Percentiles rank a stretch among this genome's conserved stretches.
Evolutionary conservation across 2,113 vertebrate species (phyloP).

Genomic region (Chascanopsetta lugubris): DNA sequence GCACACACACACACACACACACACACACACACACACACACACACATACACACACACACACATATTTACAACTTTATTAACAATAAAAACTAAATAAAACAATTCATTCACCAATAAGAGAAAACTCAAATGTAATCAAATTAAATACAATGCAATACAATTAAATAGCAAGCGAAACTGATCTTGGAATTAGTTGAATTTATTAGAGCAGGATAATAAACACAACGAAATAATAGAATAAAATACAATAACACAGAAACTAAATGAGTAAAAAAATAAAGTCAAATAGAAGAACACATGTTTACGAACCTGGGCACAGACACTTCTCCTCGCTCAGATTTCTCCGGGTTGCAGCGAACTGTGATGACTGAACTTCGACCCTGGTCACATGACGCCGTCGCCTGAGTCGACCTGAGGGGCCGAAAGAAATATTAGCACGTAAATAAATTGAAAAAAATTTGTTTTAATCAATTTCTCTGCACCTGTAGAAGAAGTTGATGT

Average conservation of each 20-base stretch:
- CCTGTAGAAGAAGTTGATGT: conserved; percentile 98
- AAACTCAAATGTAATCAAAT: too few relatives aligned
- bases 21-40: conserved; percentile 2
- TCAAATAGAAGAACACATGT: background rate
- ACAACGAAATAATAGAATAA: too few relatives aligned
- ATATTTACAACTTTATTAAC: too few relatives aligned
- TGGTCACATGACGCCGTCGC: conserved; percentile 88
- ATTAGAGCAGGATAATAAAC: too few relatives aligned
- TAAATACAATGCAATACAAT: background rate
- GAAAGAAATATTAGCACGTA: background rate
- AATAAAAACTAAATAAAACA: too few relatives aligned
- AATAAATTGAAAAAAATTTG: background rate
- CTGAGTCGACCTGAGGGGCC: conserved; percentile 85
- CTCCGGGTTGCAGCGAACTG: conserved; percentile 86
- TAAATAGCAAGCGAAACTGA: background rate
- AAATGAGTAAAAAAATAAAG: background rate
- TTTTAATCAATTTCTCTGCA: conserved; percentile 55
- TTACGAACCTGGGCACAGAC: conserved; percentile 87
- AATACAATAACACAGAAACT: background rate
- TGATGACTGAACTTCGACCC: conserved; percentile 88
- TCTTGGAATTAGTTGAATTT: too few relatives aligned
- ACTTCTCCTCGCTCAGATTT: conserved; percentile 84
- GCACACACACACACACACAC: conserved; percentile 6
- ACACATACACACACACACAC: too few relatives aligned
- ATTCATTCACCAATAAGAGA: too few relatives aligned